A percentile compares a stretch with the other conserved stretches of the same genome.
These are phyloP conservation scores for Botia almorhae DNA, from an alignment of 2,797 vertebrate genomes.

Conservation along the genomic window DNA sequence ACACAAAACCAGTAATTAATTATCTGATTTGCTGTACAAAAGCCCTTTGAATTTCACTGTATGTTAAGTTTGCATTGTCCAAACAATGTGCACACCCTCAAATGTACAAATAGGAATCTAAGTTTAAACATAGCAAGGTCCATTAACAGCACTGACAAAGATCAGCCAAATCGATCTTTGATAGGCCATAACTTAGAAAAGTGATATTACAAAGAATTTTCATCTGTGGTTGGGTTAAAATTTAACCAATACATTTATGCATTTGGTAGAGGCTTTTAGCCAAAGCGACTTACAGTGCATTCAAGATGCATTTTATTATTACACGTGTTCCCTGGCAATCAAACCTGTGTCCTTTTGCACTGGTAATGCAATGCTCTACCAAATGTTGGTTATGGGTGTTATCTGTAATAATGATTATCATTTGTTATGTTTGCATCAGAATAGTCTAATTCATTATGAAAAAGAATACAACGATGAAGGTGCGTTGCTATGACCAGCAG, in stretches of 20 bases:
- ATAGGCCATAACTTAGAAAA: not conserved
- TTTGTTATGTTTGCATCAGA: not conserved
- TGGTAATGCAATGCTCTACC: not conserved
- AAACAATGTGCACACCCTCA: not conserved
- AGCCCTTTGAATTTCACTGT: not conserved
- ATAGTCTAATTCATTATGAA: constrained; percentile 10
- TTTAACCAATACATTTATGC: too few species aligned
- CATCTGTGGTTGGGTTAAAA: not conserved
- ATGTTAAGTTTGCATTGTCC: not conserved
- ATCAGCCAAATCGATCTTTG: not conserved
- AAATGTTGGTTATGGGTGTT: not conserved
- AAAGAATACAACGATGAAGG: not conserved
- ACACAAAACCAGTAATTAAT: constrained; percentile 12
- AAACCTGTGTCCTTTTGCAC: too few species aligned
- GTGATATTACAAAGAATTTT: not conserved
- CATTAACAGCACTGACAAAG: not conserved
- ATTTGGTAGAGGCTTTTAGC: not conserved
- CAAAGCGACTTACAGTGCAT: too few species aligned
- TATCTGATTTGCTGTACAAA: not conserved
- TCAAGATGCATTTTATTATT: too few species aligned
- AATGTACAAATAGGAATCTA: not conserved
- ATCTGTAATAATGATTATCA: not conserved
- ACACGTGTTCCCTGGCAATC: too few species aligned
- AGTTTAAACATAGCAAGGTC: constrained; percentile 15
- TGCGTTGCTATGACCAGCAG: constrained; percentile 26